These are phyloP conservation scores for Lasiurus cinereus DNA, from an alignment of 2,113 vertebrate species.

Conservation along the genomic window DNA sequence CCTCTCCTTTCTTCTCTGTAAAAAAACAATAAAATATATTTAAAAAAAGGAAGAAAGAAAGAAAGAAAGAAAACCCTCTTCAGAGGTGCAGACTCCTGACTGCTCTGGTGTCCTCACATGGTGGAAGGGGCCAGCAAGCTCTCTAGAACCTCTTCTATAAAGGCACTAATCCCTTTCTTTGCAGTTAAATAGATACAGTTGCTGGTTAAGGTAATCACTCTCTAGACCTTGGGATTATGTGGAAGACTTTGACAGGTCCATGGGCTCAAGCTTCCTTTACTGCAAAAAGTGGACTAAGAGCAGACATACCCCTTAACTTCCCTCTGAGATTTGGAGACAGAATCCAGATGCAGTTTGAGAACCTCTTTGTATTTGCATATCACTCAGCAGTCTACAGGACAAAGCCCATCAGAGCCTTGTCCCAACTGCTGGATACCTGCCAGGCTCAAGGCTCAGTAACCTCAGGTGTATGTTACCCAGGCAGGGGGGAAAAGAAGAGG, in stretches of 20 bases:
- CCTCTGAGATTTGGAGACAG: background rate
- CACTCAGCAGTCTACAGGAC: background rate
- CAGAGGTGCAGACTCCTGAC: background rate
- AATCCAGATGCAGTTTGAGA: background rate
- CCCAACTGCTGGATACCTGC: background rate
- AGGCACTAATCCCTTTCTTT: background rate
- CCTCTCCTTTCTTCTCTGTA: no score
- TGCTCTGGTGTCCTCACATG: background rate
- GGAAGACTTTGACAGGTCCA: background rate
- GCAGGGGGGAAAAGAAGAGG: background rate
- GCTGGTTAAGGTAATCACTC: background rate
- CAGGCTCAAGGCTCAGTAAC: background rate
- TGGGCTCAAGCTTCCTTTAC: background rate
- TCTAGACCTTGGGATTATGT: background rate
- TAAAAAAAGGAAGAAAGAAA: no score
- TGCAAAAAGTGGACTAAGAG: background rate
- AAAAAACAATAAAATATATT: no score
- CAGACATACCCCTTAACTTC: background rate
- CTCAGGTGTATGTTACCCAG: background rate
- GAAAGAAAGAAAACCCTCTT: background rate
- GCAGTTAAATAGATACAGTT: background rate
- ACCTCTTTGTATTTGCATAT: background rate
- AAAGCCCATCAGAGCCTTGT: background rate
- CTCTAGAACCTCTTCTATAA: background rate
- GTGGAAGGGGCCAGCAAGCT: background rate